Evolutionary conservation across 1,140 invertebrate species (phyloP).

Genomic region (Wasmannia auropunctata): DNA sequence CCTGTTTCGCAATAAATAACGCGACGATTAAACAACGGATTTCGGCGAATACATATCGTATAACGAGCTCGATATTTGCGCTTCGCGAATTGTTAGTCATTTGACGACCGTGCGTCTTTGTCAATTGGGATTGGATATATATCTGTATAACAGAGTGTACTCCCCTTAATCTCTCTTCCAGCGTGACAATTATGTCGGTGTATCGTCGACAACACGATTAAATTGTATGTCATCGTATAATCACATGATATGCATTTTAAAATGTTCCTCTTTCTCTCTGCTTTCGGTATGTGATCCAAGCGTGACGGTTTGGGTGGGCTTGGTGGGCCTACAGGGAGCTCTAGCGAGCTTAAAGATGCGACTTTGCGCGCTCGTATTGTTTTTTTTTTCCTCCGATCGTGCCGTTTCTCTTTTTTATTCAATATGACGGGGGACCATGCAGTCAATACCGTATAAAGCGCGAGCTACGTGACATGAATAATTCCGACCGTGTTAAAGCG

Average conservation of each 20-base stretch:
- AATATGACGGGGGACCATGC: constrained; percentile 13
- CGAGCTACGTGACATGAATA: constrained; percentile 81
- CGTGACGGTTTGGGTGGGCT: not conserved
- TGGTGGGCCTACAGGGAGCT: not conserved
- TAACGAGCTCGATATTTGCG: constrained; percentile 50
- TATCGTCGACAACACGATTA: too few relatives aligned
- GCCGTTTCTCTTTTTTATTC: constrained; percentile 29
- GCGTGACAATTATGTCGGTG: not conserved
- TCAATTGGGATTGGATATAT: not conserved
- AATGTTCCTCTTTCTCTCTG: not conserved
- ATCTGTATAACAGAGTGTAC: too few relatives aligned
- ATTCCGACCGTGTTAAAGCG: constrained; percentile 71
- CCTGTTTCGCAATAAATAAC: constrained; percentile 51
- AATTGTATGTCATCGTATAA: not conserved
- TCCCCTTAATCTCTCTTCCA: not conserved
- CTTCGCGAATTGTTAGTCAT: constrained; percentile 22
- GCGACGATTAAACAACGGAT: constrained; percentile 54
- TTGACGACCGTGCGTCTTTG: constrained; percentile 21
- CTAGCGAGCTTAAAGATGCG: not conserved
- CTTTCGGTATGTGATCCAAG: not conserved
- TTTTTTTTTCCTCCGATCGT: not conserved
- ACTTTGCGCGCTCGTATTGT: constrained; percentile 25
- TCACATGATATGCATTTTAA: not conserved
- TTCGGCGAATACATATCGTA: constrained; percentile 45
- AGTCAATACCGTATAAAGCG: constrained; percentile 76